These are phyloP conservation scores for Portevinia maculata DNA, from an alignment of 2,888 invertebrate species.

Conservation along the genomic window DNA sequence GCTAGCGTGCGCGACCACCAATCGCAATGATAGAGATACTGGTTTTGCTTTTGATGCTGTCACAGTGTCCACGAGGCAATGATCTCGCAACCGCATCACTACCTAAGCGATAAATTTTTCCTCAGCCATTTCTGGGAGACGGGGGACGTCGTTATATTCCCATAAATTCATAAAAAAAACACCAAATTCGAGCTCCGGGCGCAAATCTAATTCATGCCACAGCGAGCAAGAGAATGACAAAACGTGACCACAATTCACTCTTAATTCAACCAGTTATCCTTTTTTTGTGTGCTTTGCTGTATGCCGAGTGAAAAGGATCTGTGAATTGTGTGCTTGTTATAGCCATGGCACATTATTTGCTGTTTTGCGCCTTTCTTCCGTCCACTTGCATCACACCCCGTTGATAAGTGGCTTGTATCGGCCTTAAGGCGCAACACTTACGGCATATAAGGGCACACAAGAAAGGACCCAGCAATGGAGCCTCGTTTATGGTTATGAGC, in stretches of 20 bases:
- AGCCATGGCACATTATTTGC: conserved; percentile 55
- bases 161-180: conserved; percentile 27
- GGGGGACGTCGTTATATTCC: conserved; percentile 32
- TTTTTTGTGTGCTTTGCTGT: conserved; percentile 4
- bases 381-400: conserved; percentile 36
- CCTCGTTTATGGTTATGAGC: conserved; percentile 65
- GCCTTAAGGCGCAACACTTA: conserved; percentile 43
- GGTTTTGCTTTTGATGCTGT: conserved; percentile 6
- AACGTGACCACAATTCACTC: conserved; percentile 31
- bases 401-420: conserved; percentile 21
- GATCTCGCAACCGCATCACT: conserved; percentile 34
- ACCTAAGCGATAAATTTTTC: conserved; percentile 41
- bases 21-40: conserved; percentile 14
- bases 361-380: conserved; percentile 45
- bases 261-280: conserved; percentile 18
- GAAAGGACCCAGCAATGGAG: conserved; percentile 30
- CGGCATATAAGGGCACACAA: background rate
- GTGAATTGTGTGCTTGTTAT: conserved; percentile 61
- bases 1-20: conserved; percentile 60
- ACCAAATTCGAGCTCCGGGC: conserved; percentile 22
- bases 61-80: conserved; percentile 16
- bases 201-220: conserved; percentile 41
- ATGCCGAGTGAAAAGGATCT: conserved; percentile 32
- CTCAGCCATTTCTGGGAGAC: background rate
- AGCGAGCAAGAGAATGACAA: conserved; percentile 18